Conservation (phyloP, 2,113 vertebrate genomes). For the Archocentrus centrarchus region DNA sequence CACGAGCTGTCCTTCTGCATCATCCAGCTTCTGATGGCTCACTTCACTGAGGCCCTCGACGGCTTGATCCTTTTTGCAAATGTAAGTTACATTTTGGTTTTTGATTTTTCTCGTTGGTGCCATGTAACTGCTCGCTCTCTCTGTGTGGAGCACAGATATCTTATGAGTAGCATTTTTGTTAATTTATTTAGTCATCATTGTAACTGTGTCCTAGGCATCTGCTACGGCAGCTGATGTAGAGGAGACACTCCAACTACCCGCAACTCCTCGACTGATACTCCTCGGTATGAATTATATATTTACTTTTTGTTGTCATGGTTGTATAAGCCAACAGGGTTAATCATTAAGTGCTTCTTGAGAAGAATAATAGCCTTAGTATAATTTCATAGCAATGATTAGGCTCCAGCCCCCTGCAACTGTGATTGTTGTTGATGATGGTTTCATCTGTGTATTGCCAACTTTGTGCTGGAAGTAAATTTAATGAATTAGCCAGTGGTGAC, state of each 20-base stretch:
- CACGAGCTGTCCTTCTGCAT: background rate
- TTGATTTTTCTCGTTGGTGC: background rate
- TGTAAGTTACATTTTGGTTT: background rate
- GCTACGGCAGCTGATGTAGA: conserved; percentile 1
- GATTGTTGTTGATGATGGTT: background rate
- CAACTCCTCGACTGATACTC: conserved; percentile 5
- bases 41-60: background rate
- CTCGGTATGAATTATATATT: background rate
- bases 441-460: background rate
- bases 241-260: background rate
- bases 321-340: background rate
- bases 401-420: too few relatives aligned
- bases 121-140: background rate
- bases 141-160: background rate
- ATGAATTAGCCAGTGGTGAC: background rate
- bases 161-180: background rate
- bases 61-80: conserved; percentile 8
- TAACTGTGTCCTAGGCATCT: background rate
- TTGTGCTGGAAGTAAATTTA: background rate
- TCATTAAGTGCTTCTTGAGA: background rate
- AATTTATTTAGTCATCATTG: background rate
- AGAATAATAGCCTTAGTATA: background rate
- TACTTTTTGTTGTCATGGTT: background rate
- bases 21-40: conserved; percentile 6
- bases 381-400: background rate